These are phyloP conservation scores for Chrysocyon brachyurus DNA, from an alignment of 2,797 vertebrate genomes.

Conservation along the genomic window DNA sequence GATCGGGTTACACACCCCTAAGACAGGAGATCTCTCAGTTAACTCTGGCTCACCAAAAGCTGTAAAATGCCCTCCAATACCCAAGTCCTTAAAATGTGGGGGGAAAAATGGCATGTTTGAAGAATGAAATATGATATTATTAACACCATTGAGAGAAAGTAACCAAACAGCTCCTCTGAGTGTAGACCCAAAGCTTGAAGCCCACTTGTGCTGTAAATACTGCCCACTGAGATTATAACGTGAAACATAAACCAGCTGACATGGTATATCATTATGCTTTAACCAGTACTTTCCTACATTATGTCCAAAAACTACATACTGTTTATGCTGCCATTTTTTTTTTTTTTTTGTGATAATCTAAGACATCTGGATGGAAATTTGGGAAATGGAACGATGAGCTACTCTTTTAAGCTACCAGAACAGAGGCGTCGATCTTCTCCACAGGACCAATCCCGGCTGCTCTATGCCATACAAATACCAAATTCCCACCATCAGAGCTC, in stretches of 20 bases:
- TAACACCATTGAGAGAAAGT: not conserved
- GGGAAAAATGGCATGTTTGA: not conserved
- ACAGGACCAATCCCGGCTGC: not conserved
- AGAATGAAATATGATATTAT: not conserved
- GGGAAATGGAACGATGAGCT: not conserved
- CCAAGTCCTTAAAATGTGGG: not conserved
- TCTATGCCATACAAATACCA: not conserved
- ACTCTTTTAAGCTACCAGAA: not conserved
- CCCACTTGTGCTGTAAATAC: not conserved
- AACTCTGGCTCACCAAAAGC: not conserved
- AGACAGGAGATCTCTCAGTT: not conserved
- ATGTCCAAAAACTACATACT: not conserved
- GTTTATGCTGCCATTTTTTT: not conserved
- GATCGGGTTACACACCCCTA: accelerated
- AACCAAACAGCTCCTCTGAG: not conserved
- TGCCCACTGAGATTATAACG: not conserved
- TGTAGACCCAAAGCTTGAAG: not conserved
- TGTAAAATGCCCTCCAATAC: not conserved
- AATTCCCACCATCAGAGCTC: not conserved
- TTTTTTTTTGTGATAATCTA: not conserved
- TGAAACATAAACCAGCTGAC: too few species aligned
- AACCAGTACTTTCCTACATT: not conserved
- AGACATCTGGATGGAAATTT: not conserved
- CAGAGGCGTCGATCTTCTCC: not conserved
- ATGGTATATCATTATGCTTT: not conserved